Evolutionary conservation across 2,113 vertebrate species (phyloP), one percentile per base, ranked within the genome.

Genomic region (Campylomormyrus tamandua): DNA sequence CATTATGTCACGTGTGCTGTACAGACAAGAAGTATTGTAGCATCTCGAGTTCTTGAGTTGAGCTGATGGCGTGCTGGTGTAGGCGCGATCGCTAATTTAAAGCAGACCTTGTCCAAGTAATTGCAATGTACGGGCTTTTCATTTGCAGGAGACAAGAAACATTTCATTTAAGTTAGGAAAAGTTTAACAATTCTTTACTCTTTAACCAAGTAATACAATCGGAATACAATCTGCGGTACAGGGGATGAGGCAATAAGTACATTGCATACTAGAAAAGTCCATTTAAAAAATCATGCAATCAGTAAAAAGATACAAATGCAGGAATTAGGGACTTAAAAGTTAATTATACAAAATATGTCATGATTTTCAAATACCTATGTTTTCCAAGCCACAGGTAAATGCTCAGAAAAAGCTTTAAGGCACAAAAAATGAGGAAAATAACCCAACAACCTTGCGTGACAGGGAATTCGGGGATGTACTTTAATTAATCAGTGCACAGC

Each of bases 121-220:
- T 4, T 48, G 9, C 83, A 84, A 11, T 48, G 48, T 8, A 24
- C 15, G 19, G 7, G 46, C 46, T n/a, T 85, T 85, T 49, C 48
- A 85, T 49, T 85, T 9, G 45, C 3, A 24, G 24, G 80, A 85
- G 39, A 89, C 48, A 89, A 53, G 24, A 83, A 50, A 89, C 83
- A 46, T 83, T 13, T 74, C 27, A 27, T 21, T 17, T 87, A 92
- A 50, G 87, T 90, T 89, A 31, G 27, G 10, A 91, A 91, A 88
- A 88, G 31, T 83, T 91, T 83, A 88, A 87, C 24, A 45, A 89
- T 31, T 89, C 86, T 94, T 94, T 94, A 92, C 92, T 93, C 49
- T 91, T 85, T 91, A 42, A 42, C 35, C 87, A 52, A 93, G 90
- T 74, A 35, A 56, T 88, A 90, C 84, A 92, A 88, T 91, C 89